A percentile compares a stretch with the other conserved stretches of the same genome.
Evolutionary conservation across 2,888 invertebrate genomes (phyloP).

Genomic region (Trichopoda pennipes): DNA sequence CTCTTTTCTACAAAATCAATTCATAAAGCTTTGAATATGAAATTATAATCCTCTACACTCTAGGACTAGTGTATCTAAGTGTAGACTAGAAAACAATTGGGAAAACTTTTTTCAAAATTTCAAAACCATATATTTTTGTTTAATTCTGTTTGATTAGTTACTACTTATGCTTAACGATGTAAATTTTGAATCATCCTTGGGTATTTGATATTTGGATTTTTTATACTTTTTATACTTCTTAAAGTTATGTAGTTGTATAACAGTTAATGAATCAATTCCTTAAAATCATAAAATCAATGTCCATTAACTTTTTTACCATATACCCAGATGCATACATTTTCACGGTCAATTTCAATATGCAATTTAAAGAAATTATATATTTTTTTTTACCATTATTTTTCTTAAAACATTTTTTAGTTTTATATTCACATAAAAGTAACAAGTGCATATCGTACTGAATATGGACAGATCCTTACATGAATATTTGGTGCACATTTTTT

Average conservation of each 20-base stretch:
- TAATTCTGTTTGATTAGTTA: too few species aligned
- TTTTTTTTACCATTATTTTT: slow-evolving; percentile 44
- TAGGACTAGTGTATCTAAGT: too few species aligned
- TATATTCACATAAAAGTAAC: slow-evolving; percentile 25
- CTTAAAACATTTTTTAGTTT: slow-evolving; percentile 33
- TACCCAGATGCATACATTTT: slow-evolving; percentile 64
- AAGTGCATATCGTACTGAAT: neutral
- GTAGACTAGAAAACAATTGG: too few species aligned
- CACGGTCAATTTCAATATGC: slow-evolving; percentile 67
- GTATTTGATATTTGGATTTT: neutral
- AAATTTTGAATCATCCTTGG: neutral
- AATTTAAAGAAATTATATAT: slow-evolving; percentile 45
- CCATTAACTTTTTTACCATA: slow-evolving; percentile 57
- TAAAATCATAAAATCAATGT: slow-evolving; percentile 3
- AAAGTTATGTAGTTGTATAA: too few species aligned
- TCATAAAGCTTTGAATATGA: too few species aligned
- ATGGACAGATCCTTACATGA: neutral
- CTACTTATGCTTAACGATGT: too few species aligned
- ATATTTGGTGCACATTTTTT: neutral
- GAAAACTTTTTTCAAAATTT: too few species aligned
- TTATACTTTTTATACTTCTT: too few species aligned
- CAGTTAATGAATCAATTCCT: too few species aligned
- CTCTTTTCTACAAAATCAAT: too few species aligned
- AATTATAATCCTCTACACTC: too few species aligned
- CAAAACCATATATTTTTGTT: too few species aligned